A percentile compares a stretch with the other conserved stretches of the same genome.
Conservation (phyloP, 2,113 vertebrate genomes). For the Engraulis encrasicolus region DNA sequence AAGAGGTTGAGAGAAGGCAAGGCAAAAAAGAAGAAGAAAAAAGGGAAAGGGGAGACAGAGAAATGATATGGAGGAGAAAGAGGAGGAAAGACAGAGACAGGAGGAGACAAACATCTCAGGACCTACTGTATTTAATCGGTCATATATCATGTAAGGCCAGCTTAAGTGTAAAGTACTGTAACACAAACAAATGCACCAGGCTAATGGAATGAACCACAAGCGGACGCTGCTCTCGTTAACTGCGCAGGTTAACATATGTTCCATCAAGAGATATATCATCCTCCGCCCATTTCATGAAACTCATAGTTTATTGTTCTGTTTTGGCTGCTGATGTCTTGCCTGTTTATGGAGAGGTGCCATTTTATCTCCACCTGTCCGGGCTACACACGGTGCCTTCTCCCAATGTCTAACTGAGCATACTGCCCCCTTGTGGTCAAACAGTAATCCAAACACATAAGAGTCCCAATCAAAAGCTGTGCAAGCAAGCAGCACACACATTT, state of each 20-base stretch:
- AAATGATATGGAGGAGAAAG: background rate
- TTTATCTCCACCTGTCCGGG: conserved; percentile 70
- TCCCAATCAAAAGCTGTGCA: background rate
- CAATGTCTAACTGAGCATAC: conserved; percentile 64
- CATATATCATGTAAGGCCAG: background rate
- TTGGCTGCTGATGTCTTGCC: conserved; percentile 52
- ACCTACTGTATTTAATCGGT: background rate
- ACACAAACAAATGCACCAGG: background rate
- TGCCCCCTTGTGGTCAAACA: conserved; percentile 64
- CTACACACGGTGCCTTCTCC: conserved; percentile 54
- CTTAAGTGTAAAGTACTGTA: background rate
- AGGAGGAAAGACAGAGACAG: conserved; percentile 57
- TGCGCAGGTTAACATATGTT: background rate
- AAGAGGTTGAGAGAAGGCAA: no score
- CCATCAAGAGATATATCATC: background rate
- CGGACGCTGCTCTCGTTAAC: background rate
- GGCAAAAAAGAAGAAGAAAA: background rate
- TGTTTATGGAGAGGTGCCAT: conserved; percentile 69
- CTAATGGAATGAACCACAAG: background rate
- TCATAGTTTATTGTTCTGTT: background rate
- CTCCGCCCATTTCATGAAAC: no score
- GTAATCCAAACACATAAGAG: conserved; percentile 41
- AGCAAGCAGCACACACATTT: background rate
- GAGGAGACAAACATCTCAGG: background rate
- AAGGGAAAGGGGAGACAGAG: background rate